phyloP scores from a whole-genome alignment of 2,888 invertebrate species.

The Choreutis nemorana region DNA sequence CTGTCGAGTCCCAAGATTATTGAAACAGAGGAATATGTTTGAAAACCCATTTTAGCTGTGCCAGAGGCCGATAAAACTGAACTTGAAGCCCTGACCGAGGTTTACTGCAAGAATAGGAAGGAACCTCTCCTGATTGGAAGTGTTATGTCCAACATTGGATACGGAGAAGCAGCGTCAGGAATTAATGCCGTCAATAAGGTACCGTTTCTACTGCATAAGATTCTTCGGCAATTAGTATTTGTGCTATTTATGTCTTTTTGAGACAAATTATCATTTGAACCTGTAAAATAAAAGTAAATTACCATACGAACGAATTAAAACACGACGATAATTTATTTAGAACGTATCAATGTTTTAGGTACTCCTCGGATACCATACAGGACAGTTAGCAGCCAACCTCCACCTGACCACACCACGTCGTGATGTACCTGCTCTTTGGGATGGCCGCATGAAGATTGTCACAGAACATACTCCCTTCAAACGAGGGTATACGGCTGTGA shows the following conservation, averaged over 20 bases:
- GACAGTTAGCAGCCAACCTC: constrained; percentile 26
- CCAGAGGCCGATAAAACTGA: constrained; percentile 70
- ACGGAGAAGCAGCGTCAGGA: constrained; percentile 34
- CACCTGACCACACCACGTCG: constrained; percentile 23
- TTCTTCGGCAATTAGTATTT: too few relatives aligned
- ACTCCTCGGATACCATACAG: constrained; percentile 27
- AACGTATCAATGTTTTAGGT: too few relatives aligned
- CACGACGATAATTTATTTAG: too few relatives aligned
- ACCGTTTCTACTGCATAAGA: too few relatives aligned
- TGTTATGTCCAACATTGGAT: constrained; percentile 43
- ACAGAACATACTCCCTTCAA: constrained; percentile 21
- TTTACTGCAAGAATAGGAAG: constrained; percentile 56
- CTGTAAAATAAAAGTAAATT: too few relatives aligned
- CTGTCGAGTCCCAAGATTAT: too few relatives aligned
- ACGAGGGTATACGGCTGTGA: constrained; percentile 23
- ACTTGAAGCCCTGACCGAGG: constrained; percentile 63
- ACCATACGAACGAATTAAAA: too few relatives aligned
- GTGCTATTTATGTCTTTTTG: too few relatives aligned
- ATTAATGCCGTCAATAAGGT: constrained; percentile 64
- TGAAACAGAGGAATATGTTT: too few relatives aligned
- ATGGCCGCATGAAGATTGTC: constrained; percentile 23
- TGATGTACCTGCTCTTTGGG: constrained; percentile 17
- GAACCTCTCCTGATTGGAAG: constrained; percentile 61
- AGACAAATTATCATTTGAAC: too few relatives aligned
- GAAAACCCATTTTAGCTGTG: too few relatives aligned